Evolutionary conservation across 2,113 vertebrate genomes (phyloP).

Genomic region (Calonectris borealis): DNA sequence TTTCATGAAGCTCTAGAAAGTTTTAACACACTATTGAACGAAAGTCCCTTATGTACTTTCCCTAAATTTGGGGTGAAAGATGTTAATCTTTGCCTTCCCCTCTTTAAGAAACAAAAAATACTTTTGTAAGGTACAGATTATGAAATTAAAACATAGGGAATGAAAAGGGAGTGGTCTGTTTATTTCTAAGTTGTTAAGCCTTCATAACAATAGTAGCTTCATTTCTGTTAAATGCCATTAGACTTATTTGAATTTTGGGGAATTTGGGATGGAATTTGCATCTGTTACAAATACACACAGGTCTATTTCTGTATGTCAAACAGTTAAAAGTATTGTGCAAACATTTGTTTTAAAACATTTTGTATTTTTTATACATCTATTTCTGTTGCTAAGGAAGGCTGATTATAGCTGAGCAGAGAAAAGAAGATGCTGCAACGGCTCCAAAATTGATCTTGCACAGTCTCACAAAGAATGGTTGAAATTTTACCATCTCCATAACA

Average conservation of each 20-base stretch:
- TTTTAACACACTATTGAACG: not conserved
- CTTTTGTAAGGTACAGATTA: not conserved
- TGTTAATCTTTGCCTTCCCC: not conserved
- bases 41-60: not conserved
- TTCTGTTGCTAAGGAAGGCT: conserved; percentile 63
- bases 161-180: not conserved
- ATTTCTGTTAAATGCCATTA: not conserved
- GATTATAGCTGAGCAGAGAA: conserved; percentile 64
- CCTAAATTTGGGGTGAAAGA: not conserved
- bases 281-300: not conserved
- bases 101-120: not conserved
- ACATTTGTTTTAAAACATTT: conserved; percentile 25
- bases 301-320: conserved; percentile 31
- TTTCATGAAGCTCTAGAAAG: not conserved
- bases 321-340: conserved; percentile 24
- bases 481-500: conserved; percentile 73
- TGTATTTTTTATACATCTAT: conserved; percentile 11
- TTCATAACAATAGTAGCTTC: not conserved
- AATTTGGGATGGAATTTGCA: not conserved
- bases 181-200: not conserved
- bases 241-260: not conserved
- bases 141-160: not conserved
- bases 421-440: conserved; percentile 53
- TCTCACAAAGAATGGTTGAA: conserved; percentile 58
- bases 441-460: conserved; percentile 65